These are phyloP conservation scores for Drosophila tripunctata DNA, from an alignment of 2,888 invertebrate species.

Conservation along the genomic window DNA sequence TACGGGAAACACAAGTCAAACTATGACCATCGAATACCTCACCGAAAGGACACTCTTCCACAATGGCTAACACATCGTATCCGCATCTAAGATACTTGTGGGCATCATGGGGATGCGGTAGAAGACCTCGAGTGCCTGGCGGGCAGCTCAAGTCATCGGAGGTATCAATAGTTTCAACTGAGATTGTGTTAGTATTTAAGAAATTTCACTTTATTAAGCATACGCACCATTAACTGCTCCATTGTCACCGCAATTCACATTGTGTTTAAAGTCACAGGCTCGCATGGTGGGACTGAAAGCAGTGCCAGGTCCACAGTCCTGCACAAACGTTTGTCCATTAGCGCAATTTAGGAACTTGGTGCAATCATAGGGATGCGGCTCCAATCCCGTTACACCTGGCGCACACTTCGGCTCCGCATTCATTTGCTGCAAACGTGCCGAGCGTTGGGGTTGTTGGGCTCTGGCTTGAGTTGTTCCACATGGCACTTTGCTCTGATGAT, in stretches of 20 bases:
- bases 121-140: conserved; percentile 84
- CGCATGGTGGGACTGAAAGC: conserved; percentile 86
- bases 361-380: conserved; percentile 87
- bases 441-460: conserved; percentile 8
- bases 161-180: conserved; percentile 32
- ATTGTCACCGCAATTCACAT: conserved; percentile 85
- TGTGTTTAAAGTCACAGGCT: conserved; percentile 87
- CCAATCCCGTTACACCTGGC: conserved; percentile 85
- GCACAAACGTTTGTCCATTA: conserved; percentile 86
- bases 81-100: conserved; percentile 87
- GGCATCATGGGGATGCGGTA: conserved; percentile 86
- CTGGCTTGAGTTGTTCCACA: conserved; percentile 14
- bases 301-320: conserved; percentile 87
- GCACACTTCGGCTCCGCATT: conserved; percentile 83
- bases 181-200: conserved; percentile 6
- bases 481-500: conserved; percentile 86
- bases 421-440: conserved; percentile 34
- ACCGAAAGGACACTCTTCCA: conserved; percentile 87
- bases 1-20: conserved; percentile 85
- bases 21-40: conserved; percentile 86
- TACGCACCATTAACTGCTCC: conserved; percentile 53
- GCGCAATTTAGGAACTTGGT: conserved; percentile 87
- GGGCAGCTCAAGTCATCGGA: conserved; percentile 81
- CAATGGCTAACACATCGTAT: conserved; percentile 84
- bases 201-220: background rate